phyloP scores from a whole-genome alignment of 2,113 vertebrate species.

The Recurvirostra avosetta region DNA sequence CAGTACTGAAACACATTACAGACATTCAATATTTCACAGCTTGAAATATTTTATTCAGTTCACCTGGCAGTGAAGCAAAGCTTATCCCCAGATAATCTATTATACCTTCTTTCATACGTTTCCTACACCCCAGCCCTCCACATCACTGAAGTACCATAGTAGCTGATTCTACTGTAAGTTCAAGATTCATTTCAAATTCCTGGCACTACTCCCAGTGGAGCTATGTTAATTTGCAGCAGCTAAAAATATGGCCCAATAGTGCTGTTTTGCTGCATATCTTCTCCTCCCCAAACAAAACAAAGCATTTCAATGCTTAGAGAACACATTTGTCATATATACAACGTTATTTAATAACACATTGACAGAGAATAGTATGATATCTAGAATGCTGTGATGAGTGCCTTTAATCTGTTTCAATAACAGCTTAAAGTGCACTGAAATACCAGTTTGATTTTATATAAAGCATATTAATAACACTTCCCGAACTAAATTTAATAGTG shows the following conservation, averaged over 20 bases:
- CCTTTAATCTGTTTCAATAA: slow-evolving; percentile 11
- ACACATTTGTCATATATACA: not conserved
- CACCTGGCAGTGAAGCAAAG: not conserved
- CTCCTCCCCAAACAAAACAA: slow-evolving; percentile 33
- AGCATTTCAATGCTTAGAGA: slow-evolving; percentile 7
- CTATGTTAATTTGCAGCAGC: slow-evolving; percentile 42
- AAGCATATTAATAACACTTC: not conserved
- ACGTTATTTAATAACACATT: not conserved
- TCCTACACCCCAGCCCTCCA: not conserved
- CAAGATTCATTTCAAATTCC: slow-evolving; percentile 49
- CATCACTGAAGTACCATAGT: slow-evolving; percentile 3
- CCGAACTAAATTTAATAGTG: not conserved
- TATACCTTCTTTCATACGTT: slow-evolving; percentile 21
- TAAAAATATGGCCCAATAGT: slow-evolving; percentile 49
- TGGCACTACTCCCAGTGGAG: slow-evolving; percentile 51
- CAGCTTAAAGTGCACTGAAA: not conserved
- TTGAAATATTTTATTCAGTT: slow-evolving; percentile 9
- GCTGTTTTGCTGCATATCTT: not conserved
- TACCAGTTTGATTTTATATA: not conserved
- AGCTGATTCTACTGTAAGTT: slow-evolving; percentile 47
- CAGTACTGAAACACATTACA: not conserved
- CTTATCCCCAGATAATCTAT: slow-evolving; percentile 14
- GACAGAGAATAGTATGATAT: not conserved
- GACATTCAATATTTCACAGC: not conserved
- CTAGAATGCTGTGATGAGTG: not conserved